Percentiles rank a stretch among this genome's conserved stretches.
Evolutionary conservation across 2,113 vertebrate genomes (phyloP).

Genomic region (Campylorhamphus procurvoides): DNA sequence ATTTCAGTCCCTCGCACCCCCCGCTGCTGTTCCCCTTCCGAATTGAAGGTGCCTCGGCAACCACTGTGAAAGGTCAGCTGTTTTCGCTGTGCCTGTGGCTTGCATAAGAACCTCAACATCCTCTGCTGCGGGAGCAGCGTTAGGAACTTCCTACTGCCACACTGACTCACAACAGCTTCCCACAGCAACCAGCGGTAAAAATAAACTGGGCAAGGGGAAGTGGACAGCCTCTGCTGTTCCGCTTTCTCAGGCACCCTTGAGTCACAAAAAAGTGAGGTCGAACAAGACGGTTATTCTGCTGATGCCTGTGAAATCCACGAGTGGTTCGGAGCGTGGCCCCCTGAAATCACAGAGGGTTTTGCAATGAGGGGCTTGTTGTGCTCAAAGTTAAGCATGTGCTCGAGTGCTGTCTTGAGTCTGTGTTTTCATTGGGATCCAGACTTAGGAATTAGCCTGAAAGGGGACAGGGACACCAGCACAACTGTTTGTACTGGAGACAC

Average conservation of each 20-base stretch:
- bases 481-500: background rate
- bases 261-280: conserved; percentile 5
- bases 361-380: background rate
- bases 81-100: conserved; percentile 37
- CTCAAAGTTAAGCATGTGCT: background rate
- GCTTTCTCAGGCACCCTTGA: conserved; percentile 48
- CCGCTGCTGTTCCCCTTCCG: background rate
- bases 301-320: background rate
- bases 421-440: background rate
- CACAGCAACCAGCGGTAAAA: conserved; percentile 54
- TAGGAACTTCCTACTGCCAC: conserved; percentile 50
- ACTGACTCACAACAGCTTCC: conserved; percentile 63
- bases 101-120: conserved; percentile 59
- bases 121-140: conserved; percentile 25
- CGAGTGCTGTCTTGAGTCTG: background rate
- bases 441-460: background rate
- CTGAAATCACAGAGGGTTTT: background rate
- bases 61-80: conserved; percentile 54
- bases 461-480: accelerated
- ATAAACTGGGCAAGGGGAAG: conserved; percentile 55
- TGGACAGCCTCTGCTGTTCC: conserved; percentile 42
- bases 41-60: conserved; percentile 20
- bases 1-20: background rate
- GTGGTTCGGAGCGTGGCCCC: background rate
- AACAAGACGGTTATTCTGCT: conserved; percentile 37